Evolutionary conservation across 2,888 invertebrate species (phyloP).

Genomic region (Dascillus cervinus): DNA sequence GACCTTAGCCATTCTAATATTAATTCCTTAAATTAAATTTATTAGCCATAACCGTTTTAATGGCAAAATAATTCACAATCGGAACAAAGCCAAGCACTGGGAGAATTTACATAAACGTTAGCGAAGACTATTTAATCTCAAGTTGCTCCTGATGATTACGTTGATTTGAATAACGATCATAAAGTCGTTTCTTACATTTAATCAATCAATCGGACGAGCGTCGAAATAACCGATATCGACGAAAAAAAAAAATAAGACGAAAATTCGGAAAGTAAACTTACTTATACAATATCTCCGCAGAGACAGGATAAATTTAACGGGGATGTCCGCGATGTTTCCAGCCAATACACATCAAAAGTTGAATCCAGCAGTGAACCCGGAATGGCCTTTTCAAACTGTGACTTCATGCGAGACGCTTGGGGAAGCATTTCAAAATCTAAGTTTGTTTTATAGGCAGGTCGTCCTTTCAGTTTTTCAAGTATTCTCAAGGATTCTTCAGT

Average conservation of each 20-base stretch:
- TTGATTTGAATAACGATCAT: too few species aligned
- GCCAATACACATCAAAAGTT: slow-evolving; percentile 34
- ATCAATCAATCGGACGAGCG: too few species aligned
- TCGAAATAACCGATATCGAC: too few species aligned
- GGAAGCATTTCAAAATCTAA: slow-evolving; percentile 28
- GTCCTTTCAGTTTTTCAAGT: slow-evolving; percentile 18
- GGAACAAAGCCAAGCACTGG: too few species aligned
- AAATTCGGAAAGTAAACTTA: slow-evolving; percentile 23
- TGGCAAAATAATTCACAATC: too few species aligned
- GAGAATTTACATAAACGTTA: too few species aligned
- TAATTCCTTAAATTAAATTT: too few species aligned
- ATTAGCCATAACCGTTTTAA: too few species aligned
- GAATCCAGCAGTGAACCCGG: slow-evolving; percentile 22
- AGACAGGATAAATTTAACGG: slow-evolving; percentile 28
- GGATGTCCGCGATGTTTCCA: slow-evolving; percentile 29
- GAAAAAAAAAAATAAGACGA: slow-evolving; percentile 11
- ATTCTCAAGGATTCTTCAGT: slow-evolving; percentile 16
- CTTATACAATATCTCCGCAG: slow-evolving; percentile 27
- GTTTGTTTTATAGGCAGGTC: slow-evolving; percentile 27
- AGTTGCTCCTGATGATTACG: too few species aligned
- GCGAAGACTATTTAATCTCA: too few species aligned
- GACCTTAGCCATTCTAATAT: too few species aligned
- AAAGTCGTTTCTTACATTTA: too few species aligned
- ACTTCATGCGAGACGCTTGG: slow-evolving; percentile 25
- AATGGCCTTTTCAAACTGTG: slow-evolving; percentile 30